Conservation (phyloP, 2,797 vertebrate genomes). For the Eupleurogrammus muticus region DNA sequence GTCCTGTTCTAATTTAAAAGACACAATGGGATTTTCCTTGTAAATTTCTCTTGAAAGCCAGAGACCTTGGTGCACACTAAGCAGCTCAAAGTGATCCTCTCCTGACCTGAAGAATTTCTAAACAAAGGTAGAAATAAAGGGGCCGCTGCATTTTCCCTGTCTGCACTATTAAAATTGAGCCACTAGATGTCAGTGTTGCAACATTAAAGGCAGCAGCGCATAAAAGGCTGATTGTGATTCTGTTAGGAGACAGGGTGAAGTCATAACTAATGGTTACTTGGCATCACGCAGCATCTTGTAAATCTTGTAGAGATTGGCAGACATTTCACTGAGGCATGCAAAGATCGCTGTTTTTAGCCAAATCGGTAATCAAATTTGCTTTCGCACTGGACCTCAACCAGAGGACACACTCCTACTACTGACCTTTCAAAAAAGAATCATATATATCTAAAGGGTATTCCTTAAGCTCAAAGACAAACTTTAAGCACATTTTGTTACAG, state of each 20-base stretch:
- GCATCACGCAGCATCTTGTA: background rate
- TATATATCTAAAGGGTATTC: background rate
- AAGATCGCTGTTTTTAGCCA: background rate
- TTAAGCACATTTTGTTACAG: background rate
- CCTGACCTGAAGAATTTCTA: background rate
- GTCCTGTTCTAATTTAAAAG: conserved; percentile 1
- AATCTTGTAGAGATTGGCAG: background rate
- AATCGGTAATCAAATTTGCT: background rate
- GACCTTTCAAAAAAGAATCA: background rate
- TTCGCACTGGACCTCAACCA: conserved; percentile 3
- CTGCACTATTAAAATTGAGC: conserved; percentile 51
- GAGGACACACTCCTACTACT: no score
- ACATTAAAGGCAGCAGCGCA: conserved; percentile 8
- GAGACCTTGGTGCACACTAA: background rate
- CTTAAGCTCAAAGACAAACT: background rate
- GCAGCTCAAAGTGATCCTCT: conserved; percentile 4
- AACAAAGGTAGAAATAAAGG: conserved; percentile 15
- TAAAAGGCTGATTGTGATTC: background rate
- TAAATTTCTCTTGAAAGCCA: background rate
- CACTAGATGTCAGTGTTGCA: conserved; percentile 75
- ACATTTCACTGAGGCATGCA: background rate
- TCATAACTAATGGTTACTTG: background rate
- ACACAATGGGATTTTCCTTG: background rate
- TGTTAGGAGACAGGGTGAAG: background rate
- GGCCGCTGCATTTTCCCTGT: background rate